Base-by-base conservation (phyloP, 2,113 vertebrate species). In the Microcebus ravelobensis region DNA sequence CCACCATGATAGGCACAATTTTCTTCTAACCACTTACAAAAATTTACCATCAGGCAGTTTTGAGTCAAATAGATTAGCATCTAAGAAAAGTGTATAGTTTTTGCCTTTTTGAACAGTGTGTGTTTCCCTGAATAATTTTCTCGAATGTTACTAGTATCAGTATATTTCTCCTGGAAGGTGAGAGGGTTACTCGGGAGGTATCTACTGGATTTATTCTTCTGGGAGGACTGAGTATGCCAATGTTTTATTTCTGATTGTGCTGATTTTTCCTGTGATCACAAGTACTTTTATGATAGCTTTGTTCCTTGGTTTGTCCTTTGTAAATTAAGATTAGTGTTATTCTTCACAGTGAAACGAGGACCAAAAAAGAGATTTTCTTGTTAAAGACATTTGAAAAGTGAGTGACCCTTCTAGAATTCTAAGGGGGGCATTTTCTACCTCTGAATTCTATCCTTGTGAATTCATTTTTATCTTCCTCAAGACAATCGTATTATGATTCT, bases 311-410 rank as follows among this genome's bases (percentile, higher is more conserved):
- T 96, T 96, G 23, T 27, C 36, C 25, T 83, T 67, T 61, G 34
- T 95, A 89, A 84, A 82, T 86, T 81, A 96, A 90, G 23, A 12
- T 92, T 84, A 57, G 39, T 71, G 27, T 61, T 88, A 14, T 96
- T 96, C 23, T n/a, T 96, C 29, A 57, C 8, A 39, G 15, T 8
- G 29, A 73, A 94, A 91, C 8, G 55, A 91, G 13, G 39, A 5
- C 25, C 34, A 61, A 21, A 29, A 79, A 77, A 94, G 52, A 52
- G 74, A 57, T 21, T 68, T 93, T 90, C 77, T 86, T 83, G 14
- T 68, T 73, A 89, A 93, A 91, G 5, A n/a, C 31, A 48, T 91
- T 80, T 73, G 67, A 71, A 76, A 95, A 96, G 20, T 29, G 39
- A 95, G 27, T 13, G 5, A 68, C 55, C 27, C 74, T 90, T 71